Percentiles rank a stretch among this genome's conserved stretches.
phyloP scores from a whole-genome alignment of 2,113 vertebrate genomes.

The Phasianus colchicus region DNA sequence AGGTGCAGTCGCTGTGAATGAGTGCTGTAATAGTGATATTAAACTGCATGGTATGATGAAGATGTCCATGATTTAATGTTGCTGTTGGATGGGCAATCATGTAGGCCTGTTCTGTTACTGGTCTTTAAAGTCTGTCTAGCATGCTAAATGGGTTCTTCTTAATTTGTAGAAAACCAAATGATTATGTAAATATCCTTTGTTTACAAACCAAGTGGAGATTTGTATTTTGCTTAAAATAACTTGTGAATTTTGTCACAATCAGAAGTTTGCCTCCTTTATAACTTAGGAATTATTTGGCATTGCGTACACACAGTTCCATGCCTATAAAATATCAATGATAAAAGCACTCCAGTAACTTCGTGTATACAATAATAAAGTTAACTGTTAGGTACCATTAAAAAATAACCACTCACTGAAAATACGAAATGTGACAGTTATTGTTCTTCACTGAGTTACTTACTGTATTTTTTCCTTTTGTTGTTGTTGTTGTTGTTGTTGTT shows the following conservation, averaged over 20 bases:
- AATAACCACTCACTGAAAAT: not conserved
- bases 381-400: not conserved
- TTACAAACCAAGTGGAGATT: not conserved
- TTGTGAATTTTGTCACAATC: not conserved
- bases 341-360: not conserved
- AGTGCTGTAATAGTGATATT: not conserved
- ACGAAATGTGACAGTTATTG: not conserved
- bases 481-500: too few relatives aligned
- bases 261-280: not conserved
- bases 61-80: not conserved
- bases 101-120: not conserved
- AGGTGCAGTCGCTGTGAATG: not conserved
- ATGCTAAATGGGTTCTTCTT: not conserved
- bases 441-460: not conserved
- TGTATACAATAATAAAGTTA: not conserved
- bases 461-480: not conserved
- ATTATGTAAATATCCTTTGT: not conserved
- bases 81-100: not conserved
- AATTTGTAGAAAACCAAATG: not conserved
- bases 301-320: not conserved
- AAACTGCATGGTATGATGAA: not conserved
- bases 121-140: not conserved
- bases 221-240: not conserved
- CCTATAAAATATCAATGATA: not conserved
- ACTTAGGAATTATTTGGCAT: not conserved